phyloP scores from a whole-genome alignment of 2,797 vertebrate species.

The Phyllotis vaccarum region DNA sequence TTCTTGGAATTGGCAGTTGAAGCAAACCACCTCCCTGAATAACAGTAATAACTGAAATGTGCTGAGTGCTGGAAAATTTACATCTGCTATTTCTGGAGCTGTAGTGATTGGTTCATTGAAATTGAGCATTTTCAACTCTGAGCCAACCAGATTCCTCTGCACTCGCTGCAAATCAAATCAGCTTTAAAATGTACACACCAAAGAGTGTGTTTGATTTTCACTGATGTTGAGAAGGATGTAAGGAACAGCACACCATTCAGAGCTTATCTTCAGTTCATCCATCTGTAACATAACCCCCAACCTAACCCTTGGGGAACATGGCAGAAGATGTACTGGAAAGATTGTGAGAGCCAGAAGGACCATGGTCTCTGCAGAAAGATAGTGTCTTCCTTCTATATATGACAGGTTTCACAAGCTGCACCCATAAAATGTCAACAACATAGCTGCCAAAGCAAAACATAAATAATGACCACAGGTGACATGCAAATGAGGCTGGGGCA shows the following conservation, averaged over 20 bases:
- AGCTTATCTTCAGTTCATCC: too few relatives aligned
- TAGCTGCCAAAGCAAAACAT: too few relatives aligned
- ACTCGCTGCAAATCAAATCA: constrained; percentile 7
- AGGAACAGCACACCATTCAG: neutral
- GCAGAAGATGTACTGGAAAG: neutral
- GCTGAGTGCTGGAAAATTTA: neutral
- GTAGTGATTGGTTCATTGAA: neutral
- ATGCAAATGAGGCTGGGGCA: neutral
- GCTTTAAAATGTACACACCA: neutral
- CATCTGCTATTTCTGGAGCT: constrained; percentile 40
- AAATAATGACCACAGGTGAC: neutral
- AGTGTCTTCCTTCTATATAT: too few relatives aligned
- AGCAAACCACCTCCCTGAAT: neutral
- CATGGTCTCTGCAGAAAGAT: too few relatives aligned
- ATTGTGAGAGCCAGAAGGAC: neutral
- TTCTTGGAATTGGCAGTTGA: constrained; percentile 16
- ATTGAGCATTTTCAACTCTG: neutral
- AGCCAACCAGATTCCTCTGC: neutral
- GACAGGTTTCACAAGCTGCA: neutral
- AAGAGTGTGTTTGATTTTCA: neutral
- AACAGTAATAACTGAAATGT: neutral
- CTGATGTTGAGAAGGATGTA: neutral
- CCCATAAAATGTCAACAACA: neutral
- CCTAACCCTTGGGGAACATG: neutral
- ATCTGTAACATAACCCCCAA: neutral